Evolutionary conservation across 2,113 vertebrate species (phyloP).

Genomic region (Apistogramma diplotaenia): DNA sequence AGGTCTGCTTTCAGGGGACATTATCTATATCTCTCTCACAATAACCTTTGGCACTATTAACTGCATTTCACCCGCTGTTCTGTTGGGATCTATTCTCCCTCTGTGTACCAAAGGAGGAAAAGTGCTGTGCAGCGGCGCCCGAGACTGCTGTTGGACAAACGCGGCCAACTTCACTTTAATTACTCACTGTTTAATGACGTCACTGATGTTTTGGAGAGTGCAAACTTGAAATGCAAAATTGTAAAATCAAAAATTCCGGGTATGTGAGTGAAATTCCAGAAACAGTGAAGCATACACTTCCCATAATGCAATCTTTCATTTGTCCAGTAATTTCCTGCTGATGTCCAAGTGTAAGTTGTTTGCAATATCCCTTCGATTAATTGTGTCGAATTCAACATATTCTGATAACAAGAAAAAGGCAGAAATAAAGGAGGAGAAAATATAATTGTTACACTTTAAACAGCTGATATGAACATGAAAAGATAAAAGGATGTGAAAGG

Average conservation of each 20-base stretch:
- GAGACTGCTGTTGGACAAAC: too few species aligned
- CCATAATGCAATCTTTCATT: neutral
- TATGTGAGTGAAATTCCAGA: accelerated
- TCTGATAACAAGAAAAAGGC: neutral
- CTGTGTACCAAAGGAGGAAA: neutral
- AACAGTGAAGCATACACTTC: neutral
- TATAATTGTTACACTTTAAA: neutral
- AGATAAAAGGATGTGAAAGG: neutral
- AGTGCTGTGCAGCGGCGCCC: neutral
- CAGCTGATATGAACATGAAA: neutral
- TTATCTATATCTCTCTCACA: neutral
- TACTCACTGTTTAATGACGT: neutral
- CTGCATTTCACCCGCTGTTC: neutral
- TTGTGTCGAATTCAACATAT: neutral
- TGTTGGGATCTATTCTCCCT: neutral
- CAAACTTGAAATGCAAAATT: neutral
- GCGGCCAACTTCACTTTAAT: accelerated
- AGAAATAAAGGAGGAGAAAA: neutral
- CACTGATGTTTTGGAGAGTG: neutral
- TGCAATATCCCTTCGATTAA: neutral
- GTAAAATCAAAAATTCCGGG: neutral
- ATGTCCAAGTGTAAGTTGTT: neutral
- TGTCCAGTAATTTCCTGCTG: neutral
- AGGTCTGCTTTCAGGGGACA: neutral
- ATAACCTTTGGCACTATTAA: neutral